These are phyloP conservation scores for Acrocera orbiculus DNA, from an alignment of 2,888 invertebrate species.

Conservation along the genomic window DNA sequence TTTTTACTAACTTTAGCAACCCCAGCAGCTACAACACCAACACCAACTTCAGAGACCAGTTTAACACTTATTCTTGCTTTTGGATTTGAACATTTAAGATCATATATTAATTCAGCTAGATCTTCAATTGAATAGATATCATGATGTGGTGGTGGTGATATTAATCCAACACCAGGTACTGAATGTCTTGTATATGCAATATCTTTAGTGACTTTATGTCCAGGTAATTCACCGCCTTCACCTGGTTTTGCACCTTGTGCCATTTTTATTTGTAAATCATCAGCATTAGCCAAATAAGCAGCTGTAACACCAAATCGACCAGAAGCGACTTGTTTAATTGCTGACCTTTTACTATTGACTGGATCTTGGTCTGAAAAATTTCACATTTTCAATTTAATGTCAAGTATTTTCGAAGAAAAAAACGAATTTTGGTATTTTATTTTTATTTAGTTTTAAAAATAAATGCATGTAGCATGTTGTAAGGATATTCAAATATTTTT, in stretches of 20 bases:
- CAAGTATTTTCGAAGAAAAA: no score
- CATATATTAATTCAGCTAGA: conserved; percentile 93
- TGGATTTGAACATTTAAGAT: conserved; percentile 94
- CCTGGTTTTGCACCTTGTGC: conserved; percentile 99
- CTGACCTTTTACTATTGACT: conserved; percentile 68
- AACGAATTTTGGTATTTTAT: no score
- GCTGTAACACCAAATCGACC: conserved; percentile 98
- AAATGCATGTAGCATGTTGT: no score
- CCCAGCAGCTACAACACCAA: conserved; percentile 97
- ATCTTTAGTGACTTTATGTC: conserved; percentile 76
- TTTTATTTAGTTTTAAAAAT: no score
- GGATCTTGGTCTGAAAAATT: conserved; percentile 51
- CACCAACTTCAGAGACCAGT: conserved; percentile 95
- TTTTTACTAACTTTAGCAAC: conserved; percentile 64
- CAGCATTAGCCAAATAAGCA: conserved; percentile 90
- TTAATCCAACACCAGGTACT: conserved; percentile 90
- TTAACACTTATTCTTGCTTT: conserved; percentile 90
- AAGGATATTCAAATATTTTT: no score
- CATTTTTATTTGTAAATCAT: conserved; percentile 99
- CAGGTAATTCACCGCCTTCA: conserved; percentile 95
- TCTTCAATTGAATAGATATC: conserved; percentile 99
- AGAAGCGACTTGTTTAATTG: conserved; percentile 97
- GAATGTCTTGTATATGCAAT: conserved; percentile 93
- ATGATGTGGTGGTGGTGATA: conserved; percentile 98
- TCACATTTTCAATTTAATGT: no score